Base-by-base conservation (phyloP, 2,113 vertebrate species). In the Dolichallabes microphthalmus region DNA sequence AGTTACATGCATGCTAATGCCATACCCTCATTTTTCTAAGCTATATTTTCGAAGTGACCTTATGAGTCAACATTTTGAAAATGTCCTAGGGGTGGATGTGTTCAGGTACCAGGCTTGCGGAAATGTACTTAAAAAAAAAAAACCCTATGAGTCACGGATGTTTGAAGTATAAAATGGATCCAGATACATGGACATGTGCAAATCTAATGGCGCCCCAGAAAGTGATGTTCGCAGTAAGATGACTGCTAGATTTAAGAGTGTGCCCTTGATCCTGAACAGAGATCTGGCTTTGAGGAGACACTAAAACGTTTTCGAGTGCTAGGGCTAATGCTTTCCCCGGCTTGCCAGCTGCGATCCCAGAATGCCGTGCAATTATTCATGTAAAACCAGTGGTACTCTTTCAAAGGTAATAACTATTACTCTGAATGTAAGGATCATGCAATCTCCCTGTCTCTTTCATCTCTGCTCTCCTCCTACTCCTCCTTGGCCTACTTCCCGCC, bases 401-500 rank as follows among this genome's bases (percentile, higher is more conserved):
- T 77, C 60, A 69, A 78, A 88, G 84, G 81, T 88, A 88, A 87
- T 85, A 84, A 73, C 69, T 85, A 76, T 64, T 20, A 61, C 80
- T 39, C 35, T 35, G 69, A 76, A 50, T 83, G 35, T 69, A 30
- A 71, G 53, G 75, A 68, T 66, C 71, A 45, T 2, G 57, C 60
- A 22, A 79, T 83, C 78, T 53, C 61, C 61, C 25, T 8, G 7
- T 76, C 68, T 82, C 68, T 81, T 68, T 63, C 55, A 30, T 53
- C 30, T 79, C 39, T n/a, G 27, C 2, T 80, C 50, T 53, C 50
- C 20, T 81, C 85, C 30, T n/a, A n/a, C 53, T 50, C 35, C 69
- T n/a, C 30, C 17, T 63, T 15, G 22, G 32, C 55, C 17, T 45
- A 15, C 39, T 25, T 55, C 39, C 75, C 22, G 66, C 61, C 53